A percentile compares a stretch with the other conserved stretches of the same genome.
phyloP scores from a whole-genome alignment of 2,113 vertebrate species.

The Cottus gobio region DNA sequence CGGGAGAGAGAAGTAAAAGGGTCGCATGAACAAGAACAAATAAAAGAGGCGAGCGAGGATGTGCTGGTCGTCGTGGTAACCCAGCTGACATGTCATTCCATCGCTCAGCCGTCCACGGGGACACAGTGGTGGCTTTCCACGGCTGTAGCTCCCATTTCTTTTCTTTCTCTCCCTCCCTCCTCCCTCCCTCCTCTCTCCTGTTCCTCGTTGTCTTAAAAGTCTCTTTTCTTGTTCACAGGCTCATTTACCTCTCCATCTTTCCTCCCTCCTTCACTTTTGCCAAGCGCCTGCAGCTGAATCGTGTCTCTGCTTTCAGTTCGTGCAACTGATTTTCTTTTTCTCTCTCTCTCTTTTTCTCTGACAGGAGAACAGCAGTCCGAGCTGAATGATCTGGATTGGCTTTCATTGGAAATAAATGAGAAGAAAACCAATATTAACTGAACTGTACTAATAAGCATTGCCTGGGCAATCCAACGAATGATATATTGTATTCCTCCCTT shows the following conservation, averaged over 20 bases:
- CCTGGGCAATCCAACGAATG: background rate
- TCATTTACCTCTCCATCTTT: conserved; percentile 14
- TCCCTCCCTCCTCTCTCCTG: background rate
- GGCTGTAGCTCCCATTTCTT: conserved; percentile 9
- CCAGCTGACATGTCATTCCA: conserved; percentile 74
- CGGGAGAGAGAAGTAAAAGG: background rate
- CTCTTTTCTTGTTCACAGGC: conserved; percentile 44
- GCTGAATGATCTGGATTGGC: background rate
- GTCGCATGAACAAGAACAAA: background rate
- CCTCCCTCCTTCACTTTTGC: conserved; percentile 31
- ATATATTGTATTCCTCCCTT: background rate
- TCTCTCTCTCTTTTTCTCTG: conserved; percentile 18
- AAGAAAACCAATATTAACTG: background rate
- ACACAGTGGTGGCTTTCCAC: background rate
- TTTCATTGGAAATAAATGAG: background rate
- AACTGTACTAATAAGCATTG: background rate
- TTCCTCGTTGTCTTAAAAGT: conserved; percentile 41
- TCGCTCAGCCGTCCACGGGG: conserved; percentile 21
- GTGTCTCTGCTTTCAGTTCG: conserved; percentile 36
- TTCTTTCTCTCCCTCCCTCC: background rate
- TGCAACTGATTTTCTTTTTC: conserved; percentile 18
- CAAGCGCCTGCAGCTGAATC: conserved; percentile 59
- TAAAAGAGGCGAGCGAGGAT: conserved; percentile 36
- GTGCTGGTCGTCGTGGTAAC: conserved; percentile 71
- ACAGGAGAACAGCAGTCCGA: background rate